These are phyloP conservation scores for Ceryle rudis DNA, from an alignment of 2,797 vertebrate genomes.

Conservation along the genomic window DNA sequence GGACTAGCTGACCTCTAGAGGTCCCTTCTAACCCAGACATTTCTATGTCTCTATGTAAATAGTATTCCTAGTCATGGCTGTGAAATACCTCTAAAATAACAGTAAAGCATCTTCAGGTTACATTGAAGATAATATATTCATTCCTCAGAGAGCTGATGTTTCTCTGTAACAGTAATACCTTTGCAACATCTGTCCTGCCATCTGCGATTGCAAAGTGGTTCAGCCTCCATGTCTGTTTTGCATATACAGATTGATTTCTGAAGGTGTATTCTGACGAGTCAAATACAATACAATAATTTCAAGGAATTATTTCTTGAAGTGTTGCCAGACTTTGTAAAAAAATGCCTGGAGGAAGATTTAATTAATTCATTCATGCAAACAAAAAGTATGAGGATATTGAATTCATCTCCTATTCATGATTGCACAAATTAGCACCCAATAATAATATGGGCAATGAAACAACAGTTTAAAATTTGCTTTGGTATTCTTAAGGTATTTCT, in stretches of 20 bases:
- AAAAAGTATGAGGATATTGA: neutral
- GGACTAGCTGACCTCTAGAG: too few relatives aligned
- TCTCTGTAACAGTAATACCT: slow-evolving; percentile 4
- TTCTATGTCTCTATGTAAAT: neutral
- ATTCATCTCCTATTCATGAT: neutral
- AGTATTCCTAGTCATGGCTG: neutral
- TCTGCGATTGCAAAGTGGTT: slow-evolving; percentile 43
- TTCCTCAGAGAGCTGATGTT: slow-evolving; percentile 21
- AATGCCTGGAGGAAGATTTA: neutral
- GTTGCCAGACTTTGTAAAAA: neutral
- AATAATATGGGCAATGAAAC: neutral
- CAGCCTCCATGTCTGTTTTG: neutral
- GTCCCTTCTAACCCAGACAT: too few relatives aligned
- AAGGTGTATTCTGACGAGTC: neutral
- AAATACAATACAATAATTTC: slow-evolving; percentile 37
- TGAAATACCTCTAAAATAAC: neutral
- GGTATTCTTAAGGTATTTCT: neutral
- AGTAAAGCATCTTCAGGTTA: neutral
- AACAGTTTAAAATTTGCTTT: slow-evolving; percentile 24
- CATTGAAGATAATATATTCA: neutral
- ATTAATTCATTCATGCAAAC: slow-evolving; percentile 4
- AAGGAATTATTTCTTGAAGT: slow-evolving; percentile 49
- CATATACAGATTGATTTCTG: slow-evolving; percentile 35
- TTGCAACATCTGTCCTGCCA: slow-evolving; percentile 56
- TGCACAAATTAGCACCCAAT: neutral